phyloP scores from a whole-genome alignment of 92 coral and sea anemone species.

The Plumapathes pennacea region DNA sequence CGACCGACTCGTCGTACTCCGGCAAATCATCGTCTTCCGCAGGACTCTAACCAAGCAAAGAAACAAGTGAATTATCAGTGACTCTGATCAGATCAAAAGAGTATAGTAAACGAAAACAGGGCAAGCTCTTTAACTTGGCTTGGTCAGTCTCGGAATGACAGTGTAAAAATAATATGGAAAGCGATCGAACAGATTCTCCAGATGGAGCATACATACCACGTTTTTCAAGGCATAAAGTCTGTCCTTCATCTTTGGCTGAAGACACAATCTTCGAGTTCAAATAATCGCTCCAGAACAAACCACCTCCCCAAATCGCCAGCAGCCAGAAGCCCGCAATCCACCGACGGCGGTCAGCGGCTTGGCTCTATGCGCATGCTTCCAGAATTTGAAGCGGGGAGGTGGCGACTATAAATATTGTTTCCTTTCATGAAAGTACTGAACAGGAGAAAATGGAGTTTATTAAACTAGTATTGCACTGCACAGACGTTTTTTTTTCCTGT shows the following conservation, averaged over 20 bases:
- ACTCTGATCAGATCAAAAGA: background rate
- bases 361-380: too few relatives aligned
- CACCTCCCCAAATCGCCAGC: too few relatives aligned
- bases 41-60: background rate
- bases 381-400: too few relatives aligned
- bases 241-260: conserved; percentile 75
- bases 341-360: too few relatives aligned
- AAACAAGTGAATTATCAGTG: background rate
- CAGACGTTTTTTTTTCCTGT: too few relatives aligned
- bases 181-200: background rate
- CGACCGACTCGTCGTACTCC: conserved; percentile 50
- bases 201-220: conserved; percentile 6
- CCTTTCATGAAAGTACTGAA: too few relatives aligned
- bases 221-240: conserved; percentile 33
- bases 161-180: background rate
- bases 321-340: too few relatives aligned
- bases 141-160: background rate
- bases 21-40: conserved; percentile 55
- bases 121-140: background rate
- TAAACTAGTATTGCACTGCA: too few relatives aligned
- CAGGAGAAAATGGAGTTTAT: too few relatives aligned
- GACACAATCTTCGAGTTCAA: too few relatives aligned
- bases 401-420: too few relatives aligned
- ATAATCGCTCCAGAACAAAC: too few relatives aligned
- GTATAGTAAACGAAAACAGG: background rate